These are phyloP conservation scores for Xestia rhomboidea DNA, from an alignment of 2,888 invertebrate genomes.

Conservation along the genomic window DNA sequence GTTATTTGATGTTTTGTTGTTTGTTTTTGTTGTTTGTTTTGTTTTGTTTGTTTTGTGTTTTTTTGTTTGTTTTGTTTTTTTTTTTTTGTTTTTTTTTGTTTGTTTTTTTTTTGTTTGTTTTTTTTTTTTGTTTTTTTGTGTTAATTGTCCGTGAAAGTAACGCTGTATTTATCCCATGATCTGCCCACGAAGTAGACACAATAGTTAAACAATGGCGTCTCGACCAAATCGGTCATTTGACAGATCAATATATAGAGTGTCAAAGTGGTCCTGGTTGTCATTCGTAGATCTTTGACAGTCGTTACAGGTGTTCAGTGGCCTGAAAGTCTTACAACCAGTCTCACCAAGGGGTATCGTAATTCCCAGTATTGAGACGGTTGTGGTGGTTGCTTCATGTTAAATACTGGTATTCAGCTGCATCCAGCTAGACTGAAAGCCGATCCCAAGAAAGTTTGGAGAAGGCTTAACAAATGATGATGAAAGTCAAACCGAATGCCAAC, in stretches of 20 bases:
- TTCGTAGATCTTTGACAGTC: neutral
- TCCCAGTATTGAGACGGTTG: neutral
- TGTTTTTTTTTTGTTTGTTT: too few relatives aligned
- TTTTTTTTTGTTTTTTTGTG: too few relatives aligned
- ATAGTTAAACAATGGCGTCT: too few relatives aligned
- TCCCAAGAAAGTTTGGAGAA: neutral
- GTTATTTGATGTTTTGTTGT: neutral
- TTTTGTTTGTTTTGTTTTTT: too few relatives aligned
- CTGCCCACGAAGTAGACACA: too few relatives aligned
- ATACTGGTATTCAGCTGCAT: neutral
- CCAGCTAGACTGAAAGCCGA: neutral
- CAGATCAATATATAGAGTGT: too few relatives aligned
- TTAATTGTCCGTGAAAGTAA: too few relatives aligned
- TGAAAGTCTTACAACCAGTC: neutral
- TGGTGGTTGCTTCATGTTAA: neutral
- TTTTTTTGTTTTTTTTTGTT: too few relatives aligned
- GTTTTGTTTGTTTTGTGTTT: too few relatives aligned
- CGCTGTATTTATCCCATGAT: too few relatives aligned
- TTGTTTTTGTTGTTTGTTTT: too few relatives aligned
- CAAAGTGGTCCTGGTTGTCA: neutral
- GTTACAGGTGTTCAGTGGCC: neutral
- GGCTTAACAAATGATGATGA: neutral
- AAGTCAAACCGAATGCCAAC: neutral
- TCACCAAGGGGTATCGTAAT: neutral
- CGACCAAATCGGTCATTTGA: too few relatives aligned